Base-by-base conservation (phyloP, 2,888 invertebrate genomes). In the Nomada flava region DNA sequence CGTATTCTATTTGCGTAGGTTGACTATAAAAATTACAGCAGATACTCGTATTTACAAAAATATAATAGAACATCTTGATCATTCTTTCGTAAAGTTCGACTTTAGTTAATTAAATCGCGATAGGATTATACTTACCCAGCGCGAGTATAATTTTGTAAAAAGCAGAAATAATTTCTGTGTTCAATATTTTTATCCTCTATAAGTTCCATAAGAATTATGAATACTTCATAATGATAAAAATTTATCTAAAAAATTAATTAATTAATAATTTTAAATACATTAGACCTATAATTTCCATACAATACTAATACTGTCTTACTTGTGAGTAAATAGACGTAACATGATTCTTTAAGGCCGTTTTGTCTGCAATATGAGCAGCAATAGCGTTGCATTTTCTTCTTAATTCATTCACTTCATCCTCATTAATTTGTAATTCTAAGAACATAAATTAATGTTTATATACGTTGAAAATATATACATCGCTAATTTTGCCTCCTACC, bases 141-240 rank as follows among this genome's bases (percentile, higher is more conserved):
- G 9, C 93, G 90, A 57, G 89, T 91, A 60, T 93, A 92, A 78
- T 89, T 90, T 85, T 91, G 88, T 44, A 93, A 79, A 53, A 92
- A 93, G 62, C 79, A 88, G 36, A 92, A 85, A 62, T 90, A 89
- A 80, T 90, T 89, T 59, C 87, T 90, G 62, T 89, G 88, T 50
- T 90, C 84, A 62, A 89, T 79, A 65, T 90, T 88, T 72, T 88
- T 89, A 47, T 90, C 89, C 42, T 86, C 84, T 50, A 93, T 76
- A 15, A 94, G 90, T 64, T 94, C 92, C 78, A 94, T 89, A 60
- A 95, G 93, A 23, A 94, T 94, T 36, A 94, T 88, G 83, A 94
- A 95, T 5, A 95, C 94, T 92, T 95, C 95, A 80, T 95, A 95
- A 83, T 95, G 92, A 88, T 95, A 95, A 82, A 94, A 94, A 89